Conservation (phyloP, 92 coral and sea anemone species). For the Porites lobata region DNA sequence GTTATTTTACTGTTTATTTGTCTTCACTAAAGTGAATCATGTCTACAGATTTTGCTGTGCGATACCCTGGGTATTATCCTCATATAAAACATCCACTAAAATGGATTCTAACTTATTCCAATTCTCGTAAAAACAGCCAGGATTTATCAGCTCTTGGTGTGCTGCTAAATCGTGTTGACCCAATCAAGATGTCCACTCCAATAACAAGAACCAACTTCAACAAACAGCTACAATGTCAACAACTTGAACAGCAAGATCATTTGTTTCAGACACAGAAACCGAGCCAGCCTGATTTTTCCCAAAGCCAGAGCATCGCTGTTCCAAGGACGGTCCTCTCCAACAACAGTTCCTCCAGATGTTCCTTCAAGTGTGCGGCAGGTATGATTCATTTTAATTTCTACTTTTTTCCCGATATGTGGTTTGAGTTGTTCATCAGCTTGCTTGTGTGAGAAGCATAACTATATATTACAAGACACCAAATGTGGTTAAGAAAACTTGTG, state of each 20-base stretch:
- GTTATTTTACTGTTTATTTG: background rate
- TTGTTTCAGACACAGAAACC: slow-evolving; percentile 71
- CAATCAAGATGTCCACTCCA: slow-evolving; percentile 84
- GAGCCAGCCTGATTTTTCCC: slow-evolving; percentile 57
- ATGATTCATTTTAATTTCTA: background rate
- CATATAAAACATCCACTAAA: slow-evolving; percentile 31
- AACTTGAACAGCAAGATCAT: slow-evolving; percentile 89
- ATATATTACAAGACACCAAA: too few relatives aligned
- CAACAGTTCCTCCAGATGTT: slow-evolving; percentile 82
- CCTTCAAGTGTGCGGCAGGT: slow-evolving; percentile 96
- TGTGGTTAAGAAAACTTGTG: too few relatives aligned
- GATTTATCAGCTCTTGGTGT: slow-evolving; percentile 65
- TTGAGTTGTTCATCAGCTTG: too few relatives aligned
- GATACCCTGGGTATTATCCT: slow-evolving; percentile 4
- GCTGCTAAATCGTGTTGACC: slow-evolving; percentile 35
- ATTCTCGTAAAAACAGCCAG: slow-evolving; percentile 62
- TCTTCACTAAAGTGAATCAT: slow-evolving; percentile 11
- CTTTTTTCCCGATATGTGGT: too few relatives aligned
- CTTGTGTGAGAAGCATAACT: too few relatives aligned
- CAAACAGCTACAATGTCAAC: slow-evolving; percentile 94
- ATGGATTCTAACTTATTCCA: slow-evolving; percentile 61
- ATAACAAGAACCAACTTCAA: slow-evolving; percentile 94
- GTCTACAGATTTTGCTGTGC: slow-evolving; percentile 24
- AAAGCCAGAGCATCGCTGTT: slow-evolving; percentile 82
- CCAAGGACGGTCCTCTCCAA: slow-evolving; percentile 80